Base-by-base conservation (phyloP, 1,140 invertebrate species). In the Zaprionus vittiger region DNA sequence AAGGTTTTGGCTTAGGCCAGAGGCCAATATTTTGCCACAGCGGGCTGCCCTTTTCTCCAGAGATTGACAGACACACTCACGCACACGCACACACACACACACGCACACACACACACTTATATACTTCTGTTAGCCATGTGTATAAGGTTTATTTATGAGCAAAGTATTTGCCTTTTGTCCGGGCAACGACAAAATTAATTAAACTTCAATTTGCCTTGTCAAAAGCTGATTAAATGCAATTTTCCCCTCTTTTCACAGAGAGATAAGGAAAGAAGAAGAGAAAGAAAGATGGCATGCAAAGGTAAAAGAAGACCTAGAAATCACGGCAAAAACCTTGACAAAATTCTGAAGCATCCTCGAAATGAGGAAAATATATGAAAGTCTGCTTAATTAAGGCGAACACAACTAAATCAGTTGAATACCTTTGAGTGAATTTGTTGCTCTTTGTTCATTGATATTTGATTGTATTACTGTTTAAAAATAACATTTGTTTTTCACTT, bases 191-290 rank as follows among this genome's bases (percentile, higher is more conserved):
- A 60, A 84, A 81, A 84, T 90, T 89, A 89, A 89, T 89, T 90
- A 90, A 81, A 69, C 41, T 77, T 84, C 72, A 84, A 89, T 84
- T 90, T 90, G 60, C 52, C 68, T 69, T 81, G 79, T 84, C 84
- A 81, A 66, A 74, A 74, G 75, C 75, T 74, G 63, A 84, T 84
- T 84, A 81, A 84, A 90, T 81, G 60, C 75, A 65, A 73, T 66
- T 73, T 70, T 37, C 15, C 28, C 38, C 64, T 3, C 41, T 4
- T 3, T 34, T 11, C 41, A 9, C 41, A 47, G n/a, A 47, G n/a
- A 47, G n/a, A 47, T 47, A 47, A 17, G n/a, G 6, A n/a, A 9
- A 9, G 6, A 17, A 3, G n/a, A 0, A n/a, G 5, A n/a, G 15
- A n/a, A 15, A n/a, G 15, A n/a, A 6, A n/a, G 15, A n/a, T 7